These are phyloP conservation scores for Thunnus maccoyii DNA, from an alignment of 2,113 vertebrate genomes.

Conservation along the genomic window DNA sequence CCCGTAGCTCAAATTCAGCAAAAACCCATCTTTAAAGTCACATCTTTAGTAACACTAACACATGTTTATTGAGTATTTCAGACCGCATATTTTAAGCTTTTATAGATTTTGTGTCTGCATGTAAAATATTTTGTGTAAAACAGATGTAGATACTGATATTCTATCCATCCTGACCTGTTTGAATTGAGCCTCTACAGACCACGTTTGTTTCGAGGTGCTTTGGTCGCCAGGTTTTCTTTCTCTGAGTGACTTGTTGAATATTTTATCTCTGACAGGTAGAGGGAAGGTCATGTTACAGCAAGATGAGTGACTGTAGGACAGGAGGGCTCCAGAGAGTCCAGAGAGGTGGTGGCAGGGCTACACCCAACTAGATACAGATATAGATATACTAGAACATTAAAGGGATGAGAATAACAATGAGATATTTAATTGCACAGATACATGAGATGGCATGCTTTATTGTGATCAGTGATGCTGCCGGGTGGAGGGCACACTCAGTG, in stretches of 20 bases:
- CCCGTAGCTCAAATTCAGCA: background rate
- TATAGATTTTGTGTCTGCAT: background rate
- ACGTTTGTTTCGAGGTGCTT: slow-evolving; percentile 7
- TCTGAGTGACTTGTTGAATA: slow-evolving; percentile 66
- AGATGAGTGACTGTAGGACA: slow-evolving; percentile 42
- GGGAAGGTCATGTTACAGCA: slow-evolving; percentile 54
- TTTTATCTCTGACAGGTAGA: slow-evolving; percentile 63
- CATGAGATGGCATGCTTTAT: slow-evolving; percentile 10
- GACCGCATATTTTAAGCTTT: background rate
- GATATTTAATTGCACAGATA: slow-evolving; percentile 45
- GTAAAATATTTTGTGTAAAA: background rate
- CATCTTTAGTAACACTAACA: background rate
- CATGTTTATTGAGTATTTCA: background rate
- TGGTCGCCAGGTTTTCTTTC: slow-evolving; percentile 20
- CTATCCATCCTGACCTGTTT: background rate
- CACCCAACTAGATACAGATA: background rate
- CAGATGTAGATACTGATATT: too few relatives aligned
- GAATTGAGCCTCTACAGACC: background rate
- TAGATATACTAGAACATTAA: background rate
- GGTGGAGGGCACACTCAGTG: background rate
- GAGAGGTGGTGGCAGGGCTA: slow-evolving; percentile 4
- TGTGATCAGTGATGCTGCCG: slow-evolving; percentile 9
- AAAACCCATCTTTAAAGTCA: background rate
- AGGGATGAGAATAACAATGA: slow-evolving; percentile 19
- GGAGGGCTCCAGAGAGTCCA: slow-evolving; percentile 29